Evolutionary conservation across 1,140 invertebrate species (phyloP).

Genomic region (Penaeus chinensis): DNA sequence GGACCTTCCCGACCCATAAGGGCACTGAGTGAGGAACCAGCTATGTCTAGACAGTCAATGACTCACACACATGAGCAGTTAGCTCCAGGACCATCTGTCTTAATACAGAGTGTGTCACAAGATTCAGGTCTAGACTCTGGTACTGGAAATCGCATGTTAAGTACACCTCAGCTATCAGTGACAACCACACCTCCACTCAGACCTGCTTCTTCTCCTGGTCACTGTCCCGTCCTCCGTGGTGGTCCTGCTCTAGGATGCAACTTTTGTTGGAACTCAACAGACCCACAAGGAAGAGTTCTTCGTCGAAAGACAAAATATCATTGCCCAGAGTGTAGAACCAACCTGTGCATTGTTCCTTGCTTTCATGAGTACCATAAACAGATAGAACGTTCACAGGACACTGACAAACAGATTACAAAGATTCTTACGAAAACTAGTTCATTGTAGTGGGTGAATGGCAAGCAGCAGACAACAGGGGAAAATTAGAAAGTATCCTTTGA

Average conservation of each 20-base stretch:
- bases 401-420: slow-evolving; percentile 62
- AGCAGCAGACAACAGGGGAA: neutral
- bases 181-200: slow-evolving; percentile 35
- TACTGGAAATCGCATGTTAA: slow-evolving; percentile 15
- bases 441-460: slow-evolving; percentile 9
- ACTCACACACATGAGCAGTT: slow-evolving; percentile 41
- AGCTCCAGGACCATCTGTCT: slow-evolving; percentile 35
- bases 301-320: slow-evolving; percentile 88
- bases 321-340: slow-evolving; percentile 87
- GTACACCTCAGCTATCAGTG: slow-evolving; percentile 11
- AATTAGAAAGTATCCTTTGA: neutral
- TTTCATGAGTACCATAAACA: slow-evolving; percentile 65
- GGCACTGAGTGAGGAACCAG: slow-evolving; percentile 62
- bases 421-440: slow-evolving; percentile 63
- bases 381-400: slow-evolving; percentile 59
- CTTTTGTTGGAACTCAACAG: slow-evolving; percentile 89
- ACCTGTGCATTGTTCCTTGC: slow-evolving; percentile 78
- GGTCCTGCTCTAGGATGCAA: slow-evolving; percentile 86
- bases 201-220: slow-evolving; percentile 68
- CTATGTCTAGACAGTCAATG: slow-evolving; percentile 30
- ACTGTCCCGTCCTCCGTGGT: slow-evolving; percentile 82
- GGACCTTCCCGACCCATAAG: slow-evolving; percentile 40
- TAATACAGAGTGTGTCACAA: slow-evolving; percentile 62
- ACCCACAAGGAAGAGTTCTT: slow-evolving; percentile 81
- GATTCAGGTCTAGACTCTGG: slow-evolving; percentile 54